Base-by-base conservation (phyloP, 2,888 invertebrate genomes). In the Ischnura elegans region DNA sequence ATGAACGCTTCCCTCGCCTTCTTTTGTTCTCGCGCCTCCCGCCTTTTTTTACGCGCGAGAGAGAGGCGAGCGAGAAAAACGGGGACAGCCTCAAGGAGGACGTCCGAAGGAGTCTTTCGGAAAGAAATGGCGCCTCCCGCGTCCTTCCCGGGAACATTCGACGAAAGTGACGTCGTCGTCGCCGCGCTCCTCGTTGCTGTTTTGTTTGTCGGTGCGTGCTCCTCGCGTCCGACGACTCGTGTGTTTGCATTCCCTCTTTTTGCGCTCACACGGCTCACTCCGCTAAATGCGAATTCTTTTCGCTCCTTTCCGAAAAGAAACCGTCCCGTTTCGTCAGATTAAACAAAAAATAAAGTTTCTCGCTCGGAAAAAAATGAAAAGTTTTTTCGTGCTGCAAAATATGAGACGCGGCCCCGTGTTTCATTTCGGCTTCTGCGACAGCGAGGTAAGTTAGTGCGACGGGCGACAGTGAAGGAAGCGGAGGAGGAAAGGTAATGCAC, bases 391-490 rank as follows among this genome's bases (percentile, higher is more conserved):
- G 13, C 90, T n/a, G 61, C 4, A 43, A 90, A 66, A 61, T 90
- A 90, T 90, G 90, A 90, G 90, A 43, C 61, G 61, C n/a, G n/a
- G n/a, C 51, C 55, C n/a, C 61, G 61, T 21, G 36, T 87, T 87
- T 55, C 87, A 90, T 90, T 61, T 90, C 61, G 61, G 61, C 42
- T 76, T 8, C 13, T 76, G 76, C 36, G 29, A 76, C 29, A 61
- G n/a, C 51, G 51, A n/a, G n/a, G 19, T 61, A n/a, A n/a, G 61
- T n/a, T 19, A 21, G 61, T 25, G 51, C 19, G 13, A 3, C 51
- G 61, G 61, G 61, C 16, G 51, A 8, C n/a, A n/a, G 36, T 25
- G 55, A 45, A 43, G 66, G 55, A n/a, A 3, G 90, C 2, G 55
- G 90, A 43, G 13, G 6, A n/a, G 36, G 25, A n/a, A 25, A 55